Conservation (phyloP, 2,888 invertebrate species). For the Schizaphis graminum region DNA sequence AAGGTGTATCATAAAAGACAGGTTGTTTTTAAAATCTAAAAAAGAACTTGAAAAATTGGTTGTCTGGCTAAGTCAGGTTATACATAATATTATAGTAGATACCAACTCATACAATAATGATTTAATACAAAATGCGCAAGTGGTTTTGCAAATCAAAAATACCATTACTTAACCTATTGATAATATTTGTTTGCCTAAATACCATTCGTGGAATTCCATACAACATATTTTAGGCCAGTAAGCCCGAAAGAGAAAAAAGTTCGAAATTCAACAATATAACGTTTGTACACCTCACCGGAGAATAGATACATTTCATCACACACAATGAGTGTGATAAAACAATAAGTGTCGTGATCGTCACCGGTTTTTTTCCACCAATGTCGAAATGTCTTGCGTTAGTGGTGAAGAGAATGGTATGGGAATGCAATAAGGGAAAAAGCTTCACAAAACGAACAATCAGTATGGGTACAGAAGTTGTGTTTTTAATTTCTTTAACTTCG, state of each 20-base stretch:
- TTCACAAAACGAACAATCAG: not conserved
- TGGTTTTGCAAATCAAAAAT: not conserved
- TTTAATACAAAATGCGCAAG: not conserved
- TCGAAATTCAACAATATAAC: not conserved
- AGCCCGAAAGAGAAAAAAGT: not conserved
- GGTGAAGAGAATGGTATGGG: not conserved
- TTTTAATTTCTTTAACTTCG: not conserved
- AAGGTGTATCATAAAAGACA: too few species aligned
- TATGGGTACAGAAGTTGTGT: not conserved
- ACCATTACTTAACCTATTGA: not conserved
- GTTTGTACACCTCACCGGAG: not conserved
- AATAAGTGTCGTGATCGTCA: not conserved
- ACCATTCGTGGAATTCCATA: not conserved
- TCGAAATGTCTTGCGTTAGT: not conserved
- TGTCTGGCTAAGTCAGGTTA: too few species aligned
- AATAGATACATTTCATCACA: not conserved
- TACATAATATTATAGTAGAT: too few species aligned
- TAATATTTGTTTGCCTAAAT: not conserved
- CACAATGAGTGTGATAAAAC: not conserved
- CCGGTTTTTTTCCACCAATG: not conserved
- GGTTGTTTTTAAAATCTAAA: too few species aligned
- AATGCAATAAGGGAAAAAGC: not conserved
- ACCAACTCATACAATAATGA: not conserved
- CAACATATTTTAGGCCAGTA: not conserved
- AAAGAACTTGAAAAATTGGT: too few species aligned